Conservation (phyloP, 2,888 invertebrate species). For the Onchidella celtica region DNA sequence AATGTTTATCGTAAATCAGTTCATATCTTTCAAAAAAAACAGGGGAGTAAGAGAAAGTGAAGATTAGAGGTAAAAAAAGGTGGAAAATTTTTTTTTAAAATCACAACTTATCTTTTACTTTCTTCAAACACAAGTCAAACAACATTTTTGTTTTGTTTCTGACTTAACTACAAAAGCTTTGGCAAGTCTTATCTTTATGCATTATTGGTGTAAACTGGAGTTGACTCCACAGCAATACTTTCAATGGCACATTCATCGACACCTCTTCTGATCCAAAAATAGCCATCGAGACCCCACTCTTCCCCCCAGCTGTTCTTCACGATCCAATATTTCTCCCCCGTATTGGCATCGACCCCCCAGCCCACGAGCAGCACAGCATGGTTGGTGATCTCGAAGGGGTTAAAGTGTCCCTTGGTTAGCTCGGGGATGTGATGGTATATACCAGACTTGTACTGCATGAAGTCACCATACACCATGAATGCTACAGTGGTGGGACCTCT, state of each 20-base stretch:
- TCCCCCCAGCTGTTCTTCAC: constrained; percentile 80
- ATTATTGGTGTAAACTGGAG: constrained; percentile 55
- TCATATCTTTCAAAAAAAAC: too few species aligned
- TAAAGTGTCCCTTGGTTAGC: constrained; percentile 75
- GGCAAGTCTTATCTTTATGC: neutral
- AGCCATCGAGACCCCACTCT: constrained; percentile 78
- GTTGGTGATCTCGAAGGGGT: constrained; percentile 81
- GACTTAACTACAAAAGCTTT: too few species aligned
- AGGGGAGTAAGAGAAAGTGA: too few species aligned
- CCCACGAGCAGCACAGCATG: constrained; percentile 82
- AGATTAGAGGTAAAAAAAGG: too few species aligned
- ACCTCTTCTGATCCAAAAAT: constrained; percentile 78
- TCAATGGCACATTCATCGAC: constrained; percentile 79
- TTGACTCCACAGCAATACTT: constrained; percentile 77
- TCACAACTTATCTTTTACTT: too few species aligned
- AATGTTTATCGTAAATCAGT: too few species aligned
- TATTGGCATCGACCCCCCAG: constrained; percentile 78
- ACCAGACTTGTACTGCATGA: constrained; percentile 78
- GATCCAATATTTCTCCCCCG: constrained; percentile 78
- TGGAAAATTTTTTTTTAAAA: too few species aligned
- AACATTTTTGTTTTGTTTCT: too few species aligned
- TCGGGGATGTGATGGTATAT: constrained; percentile 80
- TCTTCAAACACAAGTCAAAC: too few species aligned
- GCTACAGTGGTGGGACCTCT: constrained; percentile 81
- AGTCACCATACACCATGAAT: constrained; percentile 81